A percentile compares a stretch with the other conserved stretches of the same genome.
phyloP scores from a whole-genome alignment of 2,797 vertebrate genomes.

The Cossypha niveicapilla region DNA sequence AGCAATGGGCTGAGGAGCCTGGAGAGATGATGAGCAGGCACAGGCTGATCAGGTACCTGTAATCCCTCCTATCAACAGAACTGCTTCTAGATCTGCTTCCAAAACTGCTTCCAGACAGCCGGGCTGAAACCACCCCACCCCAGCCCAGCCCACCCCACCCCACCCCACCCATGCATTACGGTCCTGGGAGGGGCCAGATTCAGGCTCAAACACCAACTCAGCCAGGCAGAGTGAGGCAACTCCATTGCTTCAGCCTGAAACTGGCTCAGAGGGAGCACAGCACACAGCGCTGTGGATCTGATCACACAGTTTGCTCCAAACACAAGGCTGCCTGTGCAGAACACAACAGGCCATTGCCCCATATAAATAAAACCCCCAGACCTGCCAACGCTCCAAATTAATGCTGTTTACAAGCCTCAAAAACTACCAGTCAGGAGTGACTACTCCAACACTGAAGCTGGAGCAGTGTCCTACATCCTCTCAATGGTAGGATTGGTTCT shows the following conservation, averaged over 20 bases:
- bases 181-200: not conserved
- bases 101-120: not conserved
- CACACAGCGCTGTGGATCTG: rapidly evolving
- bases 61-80: not conserved
- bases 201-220: not conserved
- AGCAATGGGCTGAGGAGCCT: not conserved
- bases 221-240: not conserved
- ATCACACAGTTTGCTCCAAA: not conserved
- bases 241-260: not conserved
- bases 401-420: not conserved
- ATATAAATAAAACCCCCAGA: not conserved
- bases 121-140: not conserved
- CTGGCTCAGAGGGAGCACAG: not conserved
- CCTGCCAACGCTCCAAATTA: not conserved
- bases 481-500: not conserved
- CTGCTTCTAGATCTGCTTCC: not conserved
- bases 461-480: not conserved
- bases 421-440: not conserved
- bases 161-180: not conserved
- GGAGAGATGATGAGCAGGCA: not conserved
- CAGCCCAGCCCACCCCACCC: not conserved
- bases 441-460: not conserved
- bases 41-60: not conserved
- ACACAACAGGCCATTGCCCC: not conserved
- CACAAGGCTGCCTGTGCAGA: not conserved